These are phyloP conservation scores for Eupeodes luniger DNA, from an alignment of 2,888 invertebrate genomes.

Conservation along the genomic window DNA sequence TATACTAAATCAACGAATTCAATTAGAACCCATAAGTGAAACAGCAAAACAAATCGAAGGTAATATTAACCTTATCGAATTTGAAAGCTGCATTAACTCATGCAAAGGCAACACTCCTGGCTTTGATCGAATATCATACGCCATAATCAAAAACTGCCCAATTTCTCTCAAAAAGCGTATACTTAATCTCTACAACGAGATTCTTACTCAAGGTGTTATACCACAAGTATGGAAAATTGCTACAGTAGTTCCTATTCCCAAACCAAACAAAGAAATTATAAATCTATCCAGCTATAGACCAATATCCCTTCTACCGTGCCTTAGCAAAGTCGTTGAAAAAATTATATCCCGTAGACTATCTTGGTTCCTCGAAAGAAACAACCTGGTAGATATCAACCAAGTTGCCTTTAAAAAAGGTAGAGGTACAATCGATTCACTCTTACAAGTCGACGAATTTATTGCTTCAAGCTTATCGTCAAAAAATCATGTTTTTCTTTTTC, in stretches of 20 bases:
- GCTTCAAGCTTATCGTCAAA: neutral
- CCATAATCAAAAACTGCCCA: constrained; percentile 40
- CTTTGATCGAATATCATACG: constrained; percentile 43
- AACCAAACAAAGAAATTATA: constrained; percentile 8
- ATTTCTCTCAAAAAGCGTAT: constrained; percentile 10
- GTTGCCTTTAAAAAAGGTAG: constrained; percentile 1
- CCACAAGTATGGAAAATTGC: constrained; percentile 49
- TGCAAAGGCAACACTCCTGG: constrained; percentile 48
- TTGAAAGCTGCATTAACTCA: constrained; percentile 16
- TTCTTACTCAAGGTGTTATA: constrained; percentile 17
- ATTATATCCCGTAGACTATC: constrained; percentile 25
- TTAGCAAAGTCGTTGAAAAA: constrained; percentile 41
- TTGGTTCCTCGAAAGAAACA: constrained; percentile 8
- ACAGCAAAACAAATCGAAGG: too few species aligned
- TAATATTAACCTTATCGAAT: constrained; percentile 4
- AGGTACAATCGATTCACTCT: constrained; percentile 27
- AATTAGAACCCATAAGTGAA: too few species aligned
- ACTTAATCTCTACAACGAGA: neutral
- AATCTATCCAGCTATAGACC: constrained; percentile 44
- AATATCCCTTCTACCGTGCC: constrained; percentile 50
- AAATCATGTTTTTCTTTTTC: neutral
- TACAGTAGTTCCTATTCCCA: constrained; percentile 23
- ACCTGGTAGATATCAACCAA: constrained; percentile 2
- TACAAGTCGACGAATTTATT: constrained; percentile 1
- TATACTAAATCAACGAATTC: too few species aligned